phyloP scores from a whole-genome alignment of 53 echinoderm and acorn worm genomes.

The Holothuria scabra region DNA sequence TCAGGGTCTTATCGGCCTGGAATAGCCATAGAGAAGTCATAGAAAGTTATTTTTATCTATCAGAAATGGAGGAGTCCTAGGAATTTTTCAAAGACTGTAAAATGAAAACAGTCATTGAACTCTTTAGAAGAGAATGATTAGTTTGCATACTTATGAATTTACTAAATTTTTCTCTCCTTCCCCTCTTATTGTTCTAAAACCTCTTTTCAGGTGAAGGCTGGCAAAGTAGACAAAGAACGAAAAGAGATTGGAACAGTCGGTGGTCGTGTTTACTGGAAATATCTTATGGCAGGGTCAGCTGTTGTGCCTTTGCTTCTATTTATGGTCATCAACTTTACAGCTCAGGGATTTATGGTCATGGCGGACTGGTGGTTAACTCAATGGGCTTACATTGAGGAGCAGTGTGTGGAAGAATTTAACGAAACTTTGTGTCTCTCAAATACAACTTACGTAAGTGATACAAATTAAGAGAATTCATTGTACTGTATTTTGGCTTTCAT shows the following conservation, averaged over 20 bases:
- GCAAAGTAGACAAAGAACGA: constrained; percentile 50
- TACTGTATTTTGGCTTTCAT: too few species aligned
- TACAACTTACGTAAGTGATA: not conserved
- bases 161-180: not conserved
- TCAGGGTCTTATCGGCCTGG: too few species aligned
- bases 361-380: constrained; percentile 84
- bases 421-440: constrained; percentile 30
- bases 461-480: too few species aligned
- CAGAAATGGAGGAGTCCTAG: too few species aligned
- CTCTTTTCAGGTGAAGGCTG: constrained; percentile 34
- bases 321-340: constrained; percentile 58
- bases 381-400: constrained; percentile 83
- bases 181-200: not conserved
- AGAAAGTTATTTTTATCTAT: too few species aligned
- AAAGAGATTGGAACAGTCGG: constrained; percentile 69
- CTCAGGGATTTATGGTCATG: constrained; percentile 72
- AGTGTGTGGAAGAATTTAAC: constrained; percentile 26
- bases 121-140: too few species aligned
- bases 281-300: constrained; percentile 71
- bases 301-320: constrained; percentile 58
- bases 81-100: too few species aligned
- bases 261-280: constrained; percentile 60
- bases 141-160: too few species aligned
- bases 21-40: too few species aligned
- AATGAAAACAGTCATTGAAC: too few species aligned